These are phyloP conservation scores for Eudemis profundana DNA, from an alignment of 2,888 invertebrate genomes.

Conservation along the genomic window DNA sequence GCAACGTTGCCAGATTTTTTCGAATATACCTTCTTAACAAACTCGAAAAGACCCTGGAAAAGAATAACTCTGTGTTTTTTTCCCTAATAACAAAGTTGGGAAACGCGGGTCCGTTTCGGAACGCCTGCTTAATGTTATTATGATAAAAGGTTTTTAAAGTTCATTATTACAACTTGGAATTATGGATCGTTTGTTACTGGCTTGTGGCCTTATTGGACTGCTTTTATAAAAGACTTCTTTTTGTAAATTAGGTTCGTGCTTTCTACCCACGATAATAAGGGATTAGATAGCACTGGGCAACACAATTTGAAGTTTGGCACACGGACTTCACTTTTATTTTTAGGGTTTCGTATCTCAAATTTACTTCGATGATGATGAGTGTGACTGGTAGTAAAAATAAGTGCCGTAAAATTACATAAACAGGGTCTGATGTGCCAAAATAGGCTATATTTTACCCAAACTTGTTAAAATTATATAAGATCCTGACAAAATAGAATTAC, in stretches of 20 bases:
- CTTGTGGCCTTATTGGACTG: constrained; percentile 22
- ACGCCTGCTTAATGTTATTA: constrained; percentile 38
- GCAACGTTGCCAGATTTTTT: no score
- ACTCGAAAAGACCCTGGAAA: constrained; percentile 38
- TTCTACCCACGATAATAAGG: background rate
- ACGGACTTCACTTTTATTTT: no score
- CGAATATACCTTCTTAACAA: no score
- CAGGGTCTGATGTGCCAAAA: no score
- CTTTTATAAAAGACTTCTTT: constrained; percentile 1
- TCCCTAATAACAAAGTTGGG: constrained; percentile 40
- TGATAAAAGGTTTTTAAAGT: constrained; percentile 43
- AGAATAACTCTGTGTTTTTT: constrained; percentile 29
- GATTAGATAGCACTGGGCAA: background rate
- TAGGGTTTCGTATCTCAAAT: no score
- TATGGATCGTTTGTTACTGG: constrained; percentile 31
- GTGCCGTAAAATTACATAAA: no score
- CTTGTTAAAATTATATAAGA: no score
- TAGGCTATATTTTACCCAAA: no score
- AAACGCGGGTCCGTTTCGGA: constrained; percentile 32
- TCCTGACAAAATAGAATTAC: no score
- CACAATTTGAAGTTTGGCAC: no score
- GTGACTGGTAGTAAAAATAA: no score
- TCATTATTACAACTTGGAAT: constrained; percentile 34
- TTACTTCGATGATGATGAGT: no score
- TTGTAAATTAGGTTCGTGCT: background rate